Evolutionary conservation across 1,140 invertebrate species (phyloP), one percentile per base, ranked within the genome.

Genomic region (Samia ricini): DNA sequence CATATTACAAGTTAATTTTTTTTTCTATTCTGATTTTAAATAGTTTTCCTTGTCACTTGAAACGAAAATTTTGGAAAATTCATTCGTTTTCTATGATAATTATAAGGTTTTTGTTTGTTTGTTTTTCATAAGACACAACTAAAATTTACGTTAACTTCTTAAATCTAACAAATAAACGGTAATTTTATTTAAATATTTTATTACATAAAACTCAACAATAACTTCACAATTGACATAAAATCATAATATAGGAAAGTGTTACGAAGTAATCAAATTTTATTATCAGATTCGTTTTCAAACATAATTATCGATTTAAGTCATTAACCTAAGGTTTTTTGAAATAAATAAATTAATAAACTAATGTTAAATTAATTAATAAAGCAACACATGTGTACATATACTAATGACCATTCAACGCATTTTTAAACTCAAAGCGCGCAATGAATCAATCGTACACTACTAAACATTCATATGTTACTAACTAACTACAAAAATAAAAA

Each of bases 151-250:
- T 20, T 1, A 22, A 8, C 51, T 21, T 22, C 20, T 52, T 7
- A 22, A 22, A 21, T 21, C 12, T 51, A 51, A 51, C n/a, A 52
- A 52, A 52, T 21, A 52, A 52, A 22, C 12, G 3, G 22, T 22
- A 20, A 10, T 8, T 22, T 59, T 18, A 57, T 60, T 69, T 64
- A 33, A 65, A 55, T 29, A 55, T 65, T 88, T 85, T 82, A 85
- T 85, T 83, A 84, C 76, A 81, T 75, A 83, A 88, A 88, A 88
- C 73, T 88, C 85, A 88, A 88, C 85, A 86, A 85, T 79, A 72
- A 74, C 74, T 74, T 76, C 81, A 85, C 81, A 78, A 78, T 71
- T 82, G 79, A 79, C 73, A 75, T 76, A 77, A 71, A 74, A 65
- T 61, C 29, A 59, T n/a, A n/a, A n/a, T 75, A 81, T 67, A 70